Conservation (phyloP, 2,113 vertebrate genomes). For the Chionodraco myersi region DNA sequence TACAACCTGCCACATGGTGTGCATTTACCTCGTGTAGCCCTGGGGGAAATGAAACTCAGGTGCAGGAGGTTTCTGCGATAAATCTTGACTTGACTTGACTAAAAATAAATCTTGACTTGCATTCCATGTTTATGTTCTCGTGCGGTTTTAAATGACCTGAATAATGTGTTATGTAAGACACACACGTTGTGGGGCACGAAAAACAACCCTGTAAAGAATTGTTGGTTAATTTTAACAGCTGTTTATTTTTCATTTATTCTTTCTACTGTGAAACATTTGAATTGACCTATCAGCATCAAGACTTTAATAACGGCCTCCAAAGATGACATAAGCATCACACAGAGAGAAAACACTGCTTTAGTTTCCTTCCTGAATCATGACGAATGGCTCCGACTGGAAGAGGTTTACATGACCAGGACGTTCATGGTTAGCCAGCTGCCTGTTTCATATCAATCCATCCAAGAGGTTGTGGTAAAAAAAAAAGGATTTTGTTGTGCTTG, state of each 20-base stretch:
- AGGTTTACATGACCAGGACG: conserved; percentile 68
- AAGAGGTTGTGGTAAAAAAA: not conserved
- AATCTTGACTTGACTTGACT: not conserved
- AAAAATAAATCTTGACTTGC: not conserved
- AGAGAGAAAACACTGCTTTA: conserved; percentile 30
- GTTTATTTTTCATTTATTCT: no score
- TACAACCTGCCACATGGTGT: conserved; percentile 55
- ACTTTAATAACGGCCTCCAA: not conserved
- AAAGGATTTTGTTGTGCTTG: not conserved
- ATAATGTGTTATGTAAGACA: not conserved
- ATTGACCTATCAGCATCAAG: not conserved
- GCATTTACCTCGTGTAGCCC: conserved; percentile 41
- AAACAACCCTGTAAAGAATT: not conserved
- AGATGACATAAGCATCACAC: conserved; percentile 2
- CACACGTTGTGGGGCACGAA: not conserved
- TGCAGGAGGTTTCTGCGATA: not conserved
- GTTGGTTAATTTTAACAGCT: no score
- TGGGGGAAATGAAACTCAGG: conserved; percentile 28
- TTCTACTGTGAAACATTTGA: not conserved
- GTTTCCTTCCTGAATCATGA: conserved; percentile 40
- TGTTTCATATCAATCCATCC: conserved; percentile 47
- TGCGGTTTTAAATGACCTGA: not conserved
- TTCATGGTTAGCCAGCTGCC: conserved; percentile 35
- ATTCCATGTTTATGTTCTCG: not conserved
- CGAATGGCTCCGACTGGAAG: conserved; percentile 32